phyloP scores from a whole-genome alignment of 1,140 invertebrate species.

The Caenorhabditis elegans region WBcel235 BX284604.4:5402501-5403000 shows the following conservation, averaged over 20 bases:
- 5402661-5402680: too few species aligned
- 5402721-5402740: not conserved
- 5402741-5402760: not conserved
- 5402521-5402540: too few species aligned
- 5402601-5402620: too few species aligned
- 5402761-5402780: not conserved
- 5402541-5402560: too few species aligned
- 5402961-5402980: too few species aligned
- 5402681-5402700: too few species aligned
- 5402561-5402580: too few species aligned
- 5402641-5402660: too few species aligned
- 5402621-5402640: too few species aligned
- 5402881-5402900: slow-evolving; percentile 14
- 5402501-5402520: too few species aligned
- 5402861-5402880: not conserved
- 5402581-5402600: too few species aligned
- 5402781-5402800: slow-evolving; percentile 21
- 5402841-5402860: not conserved
- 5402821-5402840: slow-evolving; percentile 12
- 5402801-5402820: slow-evolving; percentile 11
- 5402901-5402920: not conserved
- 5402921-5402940: not conserved
- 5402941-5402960: not conserved
- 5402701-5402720: too few species aligned
- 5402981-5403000: slow-evolving; percentile 1